phyloP scores from a whole-genome alignment of 2,113 vertebrate genomes.

The Hemichromis elongatus region DNA sequence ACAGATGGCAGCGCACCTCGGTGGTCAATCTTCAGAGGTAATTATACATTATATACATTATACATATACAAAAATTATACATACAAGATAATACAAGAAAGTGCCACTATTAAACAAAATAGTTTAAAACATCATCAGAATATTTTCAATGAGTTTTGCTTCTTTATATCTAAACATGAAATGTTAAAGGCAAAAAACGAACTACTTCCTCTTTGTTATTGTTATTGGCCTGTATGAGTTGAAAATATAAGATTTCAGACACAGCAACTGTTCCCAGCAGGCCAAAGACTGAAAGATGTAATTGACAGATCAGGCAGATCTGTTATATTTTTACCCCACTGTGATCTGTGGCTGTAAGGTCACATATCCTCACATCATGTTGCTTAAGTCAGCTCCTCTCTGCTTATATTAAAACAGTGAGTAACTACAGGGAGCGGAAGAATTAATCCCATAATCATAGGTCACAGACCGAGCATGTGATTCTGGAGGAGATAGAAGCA shows the following conservation, averaged over 20 bases:
- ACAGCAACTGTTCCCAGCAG: not conserved
- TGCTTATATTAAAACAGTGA: not conserved
- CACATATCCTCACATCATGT: not conserved
- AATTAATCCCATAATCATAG: conserved; percentile 9
- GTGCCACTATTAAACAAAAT: not conserved
- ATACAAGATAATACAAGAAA: not conserved
- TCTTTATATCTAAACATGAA: not conserved
- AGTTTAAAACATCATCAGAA: not conserved
- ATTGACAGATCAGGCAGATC: not conserved
- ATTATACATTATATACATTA: no score
- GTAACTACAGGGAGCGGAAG: not conserved
- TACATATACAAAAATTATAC: no score
- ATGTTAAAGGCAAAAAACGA: not conserved
- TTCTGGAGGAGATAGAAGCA: not conserved
- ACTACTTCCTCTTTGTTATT: not conserved
- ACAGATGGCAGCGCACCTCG: no score
- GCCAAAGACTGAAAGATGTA: not conserved
- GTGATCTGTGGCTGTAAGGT: not conserved
- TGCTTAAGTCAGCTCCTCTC: conserved; percentile 19
- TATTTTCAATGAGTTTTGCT: not conserved
- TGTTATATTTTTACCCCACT: not conserved
- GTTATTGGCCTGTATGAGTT: conserved; percentile 1
- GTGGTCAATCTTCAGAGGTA: no score
- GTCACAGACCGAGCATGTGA: conserved; percentile 40
- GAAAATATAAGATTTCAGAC: not conserved